Percentiles rank a stretch among this genome's conserved stretches.
Conservation (phyloP, 2,113 vertebrate species). For the Mormoops blainvillei region DNA sequence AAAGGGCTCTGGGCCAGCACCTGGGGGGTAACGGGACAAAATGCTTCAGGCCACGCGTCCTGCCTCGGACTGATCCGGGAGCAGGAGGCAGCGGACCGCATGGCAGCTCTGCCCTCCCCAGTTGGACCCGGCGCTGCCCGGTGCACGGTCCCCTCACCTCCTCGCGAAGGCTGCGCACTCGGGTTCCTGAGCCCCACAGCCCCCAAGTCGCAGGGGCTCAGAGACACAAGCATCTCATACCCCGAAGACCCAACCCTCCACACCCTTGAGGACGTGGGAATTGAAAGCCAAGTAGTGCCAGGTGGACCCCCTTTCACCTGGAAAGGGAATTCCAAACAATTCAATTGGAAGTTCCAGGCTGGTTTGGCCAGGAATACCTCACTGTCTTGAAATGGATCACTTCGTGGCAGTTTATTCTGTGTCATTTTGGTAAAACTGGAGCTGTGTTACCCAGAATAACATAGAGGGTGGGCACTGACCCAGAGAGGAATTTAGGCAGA, state of each 20-base stretch:
- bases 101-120: background rate
- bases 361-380: background rate
- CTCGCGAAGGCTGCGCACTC: too few relatives aligned
- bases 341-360: background rate
- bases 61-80: background rate
- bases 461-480: too few relatives aligned
- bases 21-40: background rate
- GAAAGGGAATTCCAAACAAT: background rate
- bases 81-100: background rate
- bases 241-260: background rate
- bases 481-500: too few relatives aligned
- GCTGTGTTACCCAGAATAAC: background rate
- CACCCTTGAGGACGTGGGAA: rapidly evolving
- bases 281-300: background rate
- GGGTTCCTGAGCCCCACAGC: too few relatives aligned
- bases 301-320: rapidly evolving
- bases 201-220: background rate
- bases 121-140: background rate
- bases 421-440: background rate
- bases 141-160: rapidly evolving
- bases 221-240: rapidly evolving
- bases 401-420: background rate
- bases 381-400: background rate
- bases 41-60: background rate
- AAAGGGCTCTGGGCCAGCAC: too few relatives aligned